phyloP scores from a whole-genome alignment of 1,140 invertebrate species.

The Lerema accius region DNA sequence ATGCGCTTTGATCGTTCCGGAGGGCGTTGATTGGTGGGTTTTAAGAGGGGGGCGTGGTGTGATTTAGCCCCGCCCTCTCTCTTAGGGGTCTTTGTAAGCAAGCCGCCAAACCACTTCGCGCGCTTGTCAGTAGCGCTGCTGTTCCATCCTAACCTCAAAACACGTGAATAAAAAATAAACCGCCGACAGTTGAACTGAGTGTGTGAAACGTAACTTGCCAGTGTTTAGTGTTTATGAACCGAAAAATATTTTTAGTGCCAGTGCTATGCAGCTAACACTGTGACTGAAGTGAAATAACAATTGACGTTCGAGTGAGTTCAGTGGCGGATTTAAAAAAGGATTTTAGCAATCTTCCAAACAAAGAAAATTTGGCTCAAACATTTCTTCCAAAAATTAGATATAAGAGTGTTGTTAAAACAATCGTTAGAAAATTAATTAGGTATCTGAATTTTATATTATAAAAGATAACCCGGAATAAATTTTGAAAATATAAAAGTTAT shows the following conservation, averaged over 20 bases:
- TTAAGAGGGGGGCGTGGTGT: slow-evolving; percentile 55
- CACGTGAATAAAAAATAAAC: slow-evolving; percentile 47
- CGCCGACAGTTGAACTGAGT: slow-evolving; percentile 7
- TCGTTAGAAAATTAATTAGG: too few relatives aligned
- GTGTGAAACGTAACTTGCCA: neutral
- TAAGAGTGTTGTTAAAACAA: neutral
- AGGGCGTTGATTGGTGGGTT: slow-evolving; percentile 49
- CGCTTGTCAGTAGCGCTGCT: slow-evolving; percentile 72
- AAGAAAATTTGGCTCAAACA: slow-evolving; percentile 40
- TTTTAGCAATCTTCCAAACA: slow-evolving; percentile 10
- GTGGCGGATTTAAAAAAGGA: slow-evolving; percentile 4
- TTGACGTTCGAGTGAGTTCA: slow-evolving; percentile 16
- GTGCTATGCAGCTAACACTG: neutral
- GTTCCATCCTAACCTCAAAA: slow-evolving; percentile 52
- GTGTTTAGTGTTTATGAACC: slow-evolving; percentile 3
- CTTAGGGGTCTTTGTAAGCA: slow-evolving; percentile 60
- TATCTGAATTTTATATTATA: too few relatives aligned
- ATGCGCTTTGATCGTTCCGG: slow-evolving; percentile 64
- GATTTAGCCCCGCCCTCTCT: slow-evolving; percentile 51
- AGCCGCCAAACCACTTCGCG: slow-evolving; percentile 67
- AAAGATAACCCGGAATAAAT: too few relatives aligned
- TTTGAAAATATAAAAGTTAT: too few relatives aligned
- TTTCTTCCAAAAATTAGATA: slow-evolving; percentile 45
- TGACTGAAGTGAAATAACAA: slow-evolving; percentile 3
- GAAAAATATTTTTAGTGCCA: neutral